Evolutionary conservation across 2,888 invertebrate species (phyloP).

Genomic region (Latrodectus hesperus): DNA sequence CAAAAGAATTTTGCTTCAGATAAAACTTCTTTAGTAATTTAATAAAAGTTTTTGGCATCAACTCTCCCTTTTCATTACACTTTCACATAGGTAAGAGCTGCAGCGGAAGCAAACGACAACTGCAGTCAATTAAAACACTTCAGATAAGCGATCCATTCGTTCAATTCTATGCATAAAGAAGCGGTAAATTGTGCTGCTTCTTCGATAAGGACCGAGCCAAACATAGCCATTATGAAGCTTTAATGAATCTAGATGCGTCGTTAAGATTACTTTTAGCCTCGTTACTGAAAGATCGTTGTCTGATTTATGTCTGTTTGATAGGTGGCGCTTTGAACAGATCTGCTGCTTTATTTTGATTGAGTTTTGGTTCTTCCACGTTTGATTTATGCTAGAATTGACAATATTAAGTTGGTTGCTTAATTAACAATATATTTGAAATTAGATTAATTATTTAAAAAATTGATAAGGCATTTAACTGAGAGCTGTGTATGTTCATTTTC

Average conservation of each 20-base stretch:
- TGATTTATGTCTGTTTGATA: conserved; percentile 53
- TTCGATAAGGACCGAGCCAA: conserved; percentile 41
- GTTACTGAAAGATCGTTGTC: conserved; percentile 27
- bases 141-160: conserved; percentile 50
- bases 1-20: background rate
- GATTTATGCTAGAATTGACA: no score
- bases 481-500: no score
- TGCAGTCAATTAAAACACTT: conserved; percentile 57
- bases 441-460: no score
- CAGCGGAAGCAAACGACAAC: conserved; percentile 55
- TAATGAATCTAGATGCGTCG: conserved; percentile 58
- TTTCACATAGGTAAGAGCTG: conserved; percentile 18
- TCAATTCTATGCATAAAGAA: conserved; percentile 52
- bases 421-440: no score
- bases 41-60: conserved; percentile 12
- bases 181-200: conserved; percentile 47
- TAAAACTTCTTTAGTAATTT: background rate
- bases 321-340: background rate
- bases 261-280: conserved; percentile 51
- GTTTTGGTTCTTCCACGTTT: background rate
- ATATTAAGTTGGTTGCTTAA: no score
- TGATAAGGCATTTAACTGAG: no score
- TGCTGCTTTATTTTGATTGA: conserved; percentile 4
- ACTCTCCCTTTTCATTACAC: conserved; percentile 16
- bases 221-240: conserved; percentile 56